Evolutionary conservation across 2,113 vertebrate species (phyloP).

Genomic region (Rousettus leschenaultii): DNA sequence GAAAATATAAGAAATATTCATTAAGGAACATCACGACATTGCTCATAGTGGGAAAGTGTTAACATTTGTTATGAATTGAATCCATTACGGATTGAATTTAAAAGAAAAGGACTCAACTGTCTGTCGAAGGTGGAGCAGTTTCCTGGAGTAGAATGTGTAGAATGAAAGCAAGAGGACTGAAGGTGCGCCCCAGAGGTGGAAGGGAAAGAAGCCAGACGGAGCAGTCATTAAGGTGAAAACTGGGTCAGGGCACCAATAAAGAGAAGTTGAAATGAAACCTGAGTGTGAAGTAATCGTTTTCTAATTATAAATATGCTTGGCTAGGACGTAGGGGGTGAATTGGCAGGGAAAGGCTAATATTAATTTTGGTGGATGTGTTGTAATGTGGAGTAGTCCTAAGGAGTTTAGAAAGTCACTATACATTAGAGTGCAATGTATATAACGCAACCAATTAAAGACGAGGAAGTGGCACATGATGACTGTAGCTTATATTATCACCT

Average conservation of each 20-base stretch:
- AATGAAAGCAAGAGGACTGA: neutral
- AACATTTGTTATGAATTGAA: neutral
- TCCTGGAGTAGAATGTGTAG: neutral
- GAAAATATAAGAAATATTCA: neutral
- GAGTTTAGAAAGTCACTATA: neutral
- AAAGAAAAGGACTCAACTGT: neutral
- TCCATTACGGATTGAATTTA: neutral
- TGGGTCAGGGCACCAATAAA: neutral
- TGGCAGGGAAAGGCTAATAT: neutral
- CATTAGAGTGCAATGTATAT: neutral
- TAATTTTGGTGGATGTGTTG: neutral
- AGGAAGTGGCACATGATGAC: neutral
- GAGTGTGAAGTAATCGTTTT: neutral
- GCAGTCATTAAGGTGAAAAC: neutral
- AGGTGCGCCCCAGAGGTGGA: neutral
- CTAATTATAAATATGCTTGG: neutral
- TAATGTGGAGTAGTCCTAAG: neutral
- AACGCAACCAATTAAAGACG: neutral
- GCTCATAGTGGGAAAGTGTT: neutral
- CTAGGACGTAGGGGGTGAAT: neutral
- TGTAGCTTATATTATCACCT: neutral
- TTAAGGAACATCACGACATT: neutral
- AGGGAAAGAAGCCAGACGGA: neutral
- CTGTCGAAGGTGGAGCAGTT: neutral
- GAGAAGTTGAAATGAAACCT: conserved; percentile 31